Conservation (phyloP, 2,797 vertebrate genomes). For the Sebastes hubbsi region DNA sequence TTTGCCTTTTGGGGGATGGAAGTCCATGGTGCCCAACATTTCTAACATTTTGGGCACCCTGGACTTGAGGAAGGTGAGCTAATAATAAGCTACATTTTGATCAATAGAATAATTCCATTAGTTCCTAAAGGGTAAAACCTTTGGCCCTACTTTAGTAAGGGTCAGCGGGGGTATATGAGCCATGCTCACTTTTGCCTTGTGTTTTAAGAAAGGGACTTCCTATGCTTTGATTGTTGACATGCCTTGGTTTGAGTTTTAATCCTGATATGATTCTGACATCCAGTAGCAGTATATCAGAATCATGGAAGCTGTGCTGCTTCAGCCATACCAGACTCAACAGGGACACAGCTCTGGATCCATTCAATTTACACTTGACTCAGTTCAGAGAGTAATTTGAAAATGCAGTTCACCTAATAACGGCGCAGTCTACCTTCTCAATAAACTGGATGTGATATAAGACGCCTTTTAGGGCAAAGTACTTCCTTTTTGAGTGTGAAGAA, state of each 20-base stretch:
- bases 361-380: slow-evolving; percentile 16
- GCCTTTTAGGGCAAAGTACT: slow-evolving; percentile 21
- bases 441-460: slow-evolving; percentile 9
- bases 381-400: slow-evolving; percentile 19
- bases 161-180: too few species aligned
- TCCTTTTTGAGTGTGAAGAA: slow-evolving; percentile 12
- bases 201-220: neutral
- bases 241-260: neutral
- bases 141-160: too few species aligned
- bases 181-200: too few species aligned
- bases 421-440: slow-evolving; percentile 13
- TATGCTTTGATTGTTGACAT: neutral
- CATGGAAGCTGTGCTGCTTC: neutral
- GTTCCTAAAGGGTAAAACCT: too few species aligned
- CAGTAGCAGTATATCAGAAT: neutral
- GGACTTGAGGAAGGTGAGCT: too few species aligned
- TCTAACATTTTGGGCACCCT: too few species aligned
- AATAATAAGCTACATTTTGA: too few species aligned
- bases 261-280: neutral
- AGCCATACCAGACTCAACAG: neutral
- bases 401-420: slow-evolving; percentile 9
- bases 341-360: neutral
- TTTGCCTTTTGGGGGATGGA: too few species aligned
- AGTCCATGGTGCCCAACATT: too few species aligned
- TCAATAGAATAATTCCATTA: too few species aligned